A percentile compares a stretch with the other conserved stretches of the same genome.
Conservation (phyloP, 1,140 invertebrate species). For the Paraescarpia echinospica region DNA sequence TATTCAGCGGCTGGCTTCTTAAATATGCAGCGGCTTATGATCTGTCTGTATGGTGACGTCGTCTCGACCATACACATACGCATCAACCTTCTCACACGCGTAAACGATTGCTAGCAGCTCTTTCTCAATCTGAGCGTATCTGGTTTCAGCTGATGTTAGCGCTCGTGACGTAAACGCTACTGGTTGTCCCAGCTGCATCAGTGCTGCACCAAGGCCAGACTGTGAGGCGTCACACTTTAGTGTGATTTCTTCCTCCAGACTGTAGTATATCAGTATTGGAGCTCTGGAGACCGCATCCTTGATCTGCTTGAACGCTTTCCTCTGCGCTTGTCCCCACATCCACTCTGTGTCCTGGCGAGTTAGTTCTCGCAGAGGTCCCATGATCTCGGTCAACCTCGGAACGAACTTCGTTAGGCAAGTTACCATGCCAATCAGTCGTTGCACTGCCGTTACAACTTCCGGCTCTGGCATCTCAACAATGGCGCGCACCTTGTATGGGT, state of each 20-base stretch:
- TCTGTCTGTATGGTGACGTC: conserved; percentile 44
- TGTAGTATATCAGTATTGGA: conserved; percentile 39
- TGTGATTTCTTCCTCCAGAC: conserved; percentile 37
- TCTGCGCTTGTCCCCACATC: conserved; percentile 30
- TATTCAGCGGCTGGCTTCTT: conserved; percentile 53
- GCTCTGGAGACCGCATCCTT: neutral
- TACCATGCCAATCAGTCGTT: neutral
- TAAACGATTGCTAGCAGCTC: conserved; percentile 61
- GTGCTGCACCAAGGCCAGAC: conserved; percentile 44
- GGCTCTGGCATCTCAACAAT: neutral
- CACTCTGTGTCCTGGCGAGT: neutral
- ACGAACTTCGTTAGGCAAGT: neutral
- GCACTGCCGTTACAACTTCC: neutral
- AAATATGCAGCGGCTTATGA: conserved; percentile 55
- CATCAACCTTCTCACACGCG: conserved; percentile 52
- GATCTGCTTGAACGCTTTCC: conserved; percentile 19
- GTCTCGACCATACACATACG: conserved; percentile 55
- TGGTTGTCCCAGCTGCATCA: conserved; percentile 39
- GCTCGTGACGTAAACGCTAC: conserved; percentile 35
- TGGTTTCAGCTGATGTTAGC: conserved; percentile 31
- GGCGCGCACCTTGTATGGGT: neutral
- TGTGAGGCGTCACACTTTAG: conserved; percentile 45
- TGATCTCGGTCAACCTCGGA: neutral
- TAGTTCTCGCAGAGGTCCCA: neutral
- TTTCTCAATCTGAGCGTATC: conserved; percentile 39